These are phyloP conservation scores for Schizopygopsis pylzovi DNA, from an alignment of 2,797 vertebrate genomes.

Conservation along the genomic window DNA sequence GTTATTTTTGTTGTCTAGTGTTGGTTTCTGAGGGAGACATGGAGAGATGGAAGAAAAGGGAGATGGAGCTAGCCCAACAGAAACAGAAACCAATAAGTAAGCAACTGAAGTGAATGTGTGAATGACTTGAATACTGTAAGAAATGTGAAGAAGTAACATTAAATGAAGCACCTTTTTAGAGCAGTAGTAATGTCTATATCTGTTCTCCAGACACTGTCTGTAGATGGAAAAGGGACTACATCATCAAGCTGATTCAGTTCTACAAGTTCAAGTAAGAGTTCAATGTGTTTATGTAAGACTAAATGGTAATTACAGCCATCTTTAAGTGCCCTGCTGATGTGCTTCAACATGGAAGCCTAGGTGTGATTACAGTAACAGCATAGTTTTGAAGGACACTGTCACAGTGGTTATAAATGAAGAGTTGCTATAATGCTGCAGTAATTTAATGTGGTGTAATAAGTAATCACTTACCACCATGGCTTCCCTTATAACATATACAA, in stretches of 20 bases:
- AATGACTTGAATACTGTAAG: background rate
- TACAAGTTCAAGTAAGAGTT: no score
- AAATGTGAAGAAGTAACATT: background rate
- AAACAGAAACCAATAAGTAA: background rate
- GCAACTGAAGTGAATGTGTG: background rate
- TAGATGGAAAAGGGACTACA: constrained; percentile 1
- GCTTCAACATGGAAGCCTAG: no score
- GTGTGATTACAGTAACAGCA: background rate
- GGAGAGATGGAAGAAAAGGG: background rate
- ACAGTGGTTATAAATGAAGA: background rate
- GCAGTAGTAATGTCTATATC: background rate
- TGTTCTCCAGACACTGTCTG: background rate
- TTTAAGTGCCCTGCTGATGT: no score
- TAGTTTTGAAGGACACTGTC: background rate
- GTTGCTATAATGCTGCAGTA: background rate
- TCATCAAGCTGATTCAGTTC: background rate
- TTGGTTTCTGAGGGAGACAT: background rate
- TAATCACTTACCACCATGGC: background rate
- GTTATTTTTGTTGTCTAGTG: background rate
- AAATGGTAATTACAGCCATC: no score
- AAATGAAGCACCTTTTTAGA: background rate
- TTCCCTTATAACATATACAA: background rate
- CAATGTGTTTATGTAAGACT: no score
- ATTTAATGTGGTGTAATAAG: background rate
- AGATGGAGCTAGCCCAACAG: background rate